A percentile compares a stretch with the other conserved stretches of the same genome.
Conservation (phyloP, 2,113 vertebrate genomes). For the Ptychochromis oligacanthus region DNA sequence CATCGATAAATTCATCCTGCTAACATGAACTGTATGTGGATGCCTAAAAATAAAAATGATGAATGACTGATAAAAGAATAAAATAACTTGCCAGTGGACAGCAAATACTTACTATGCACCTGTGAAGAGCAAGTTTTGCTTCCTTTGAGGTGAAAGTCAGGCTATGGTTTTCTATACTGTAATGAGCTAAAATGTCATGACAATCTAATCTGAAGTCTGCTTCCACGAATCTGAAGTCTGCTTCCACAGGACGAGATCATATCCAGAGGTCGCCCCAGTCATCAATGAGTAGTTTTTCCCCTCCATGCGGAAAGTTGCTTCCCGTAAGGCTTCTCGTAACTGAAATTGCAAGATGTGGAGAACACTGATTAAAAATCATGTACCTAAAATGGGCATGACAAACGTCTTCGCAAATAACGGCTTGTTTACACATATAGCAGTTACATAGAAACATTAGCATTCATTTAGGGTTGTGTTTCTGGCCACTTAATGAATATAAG, state of each 20-base stretch:
- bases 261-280: conserved; percentile 78
- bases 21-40: no score
- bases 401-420: neutral
- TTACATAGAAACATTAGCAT: no score
- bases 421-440: neutral
- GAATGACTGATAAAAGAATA: neutral
- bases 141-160: conserved; percentile 72
- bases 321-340: conserved; percentile 79
- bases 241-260: conserved; percentile 82
- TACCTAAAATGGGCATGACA: neutral
- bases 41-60: neutral
- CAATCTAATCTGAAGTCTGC: conserved; percentile 70
- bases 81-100: neutral
- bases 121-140: conserved; percentile 11
- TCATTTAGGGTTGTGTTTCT: no score
- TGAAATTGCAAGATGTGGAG: conserved; percentile 50
- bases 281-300: conserved; percentile 75
- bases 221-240: conserved; percentile 75
- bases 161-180: conserved; percentile 66
- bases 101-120: conserved; percentile 8
- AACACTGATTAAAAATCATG: neutral
- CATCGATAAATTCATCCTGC: no score
- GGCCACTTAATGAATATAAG: neutral
- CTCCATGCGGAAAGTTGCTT: conserved; percentile 66
- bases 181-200: conserved; percentile 74